phyloP scores from a whole-genome alignment of 1,140 invertebrate species.

The Drosophila lini region DNA sequence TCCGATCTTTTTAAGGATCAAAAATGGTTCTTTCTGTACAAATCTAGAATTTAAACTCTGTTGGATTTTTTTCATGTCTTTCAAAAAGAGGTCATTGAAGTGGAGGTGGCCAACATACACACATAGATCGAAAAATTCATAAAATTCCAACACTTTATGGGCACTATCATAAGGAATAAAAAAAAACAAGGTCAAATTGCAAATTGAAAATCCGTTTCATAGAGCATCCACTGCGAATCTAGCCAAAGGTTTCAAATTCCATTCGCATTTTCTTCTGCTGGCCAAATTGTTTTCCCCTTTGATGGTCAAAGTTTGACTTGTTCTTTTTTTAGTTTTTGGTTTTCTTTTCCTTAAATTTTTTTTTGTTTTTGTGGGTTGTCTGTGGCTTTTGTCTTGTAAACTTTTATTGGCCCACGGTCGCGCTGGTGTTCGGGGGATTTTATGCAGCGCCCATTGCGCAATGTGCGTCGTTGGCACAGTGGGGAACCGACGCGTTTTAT shows the following conservation, averaged over 20 bases:
- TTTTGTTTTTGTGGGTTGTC: conserved; percentile 16
- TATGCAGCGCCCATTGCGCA: conserved; percentile 70
- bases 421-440: conserved; percentile 19
- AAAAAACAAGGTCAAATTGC: conserved; percentile 9
- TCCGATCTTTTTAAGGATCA: not conserved
- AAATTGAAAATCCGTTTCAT: conserved; percentile 23
- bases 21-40: not conserved
- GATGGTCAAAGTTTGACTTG: conserved; percentile 31
- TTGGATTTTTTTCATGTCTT: not conserved
- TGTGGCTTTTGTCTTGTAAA: conserved; percentile 70
- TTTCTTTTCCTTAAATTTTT: conserved; percentile 6
- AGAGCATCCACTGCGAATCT: conserved; percentile 29
- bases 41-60: not conserved
- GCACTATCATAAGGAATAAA: conserved; percentile 24
- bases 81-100: conserved; percentile 10
- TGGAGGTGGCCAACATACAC: no score
- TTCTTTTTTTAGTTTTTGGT: conserved; percentile 3
- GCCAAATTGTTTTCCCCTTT: conserved; percentile 43
- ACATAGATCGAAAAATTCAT: not conserved
- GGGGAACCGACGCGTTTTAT: conserved; percentile 79
- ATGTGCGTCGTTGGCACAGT: conserved; percentile 75
- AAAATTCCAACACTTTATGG: conserved; percentile 24
- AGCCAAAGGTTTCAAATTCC: conserved; percentile 35
- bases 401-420: conserved; percentile 70
- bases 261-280: conserved; percentile 22